Conservation (phyloP, 2,113 vertebrate genomes). For the Patagioenas fasciata region DNA sequence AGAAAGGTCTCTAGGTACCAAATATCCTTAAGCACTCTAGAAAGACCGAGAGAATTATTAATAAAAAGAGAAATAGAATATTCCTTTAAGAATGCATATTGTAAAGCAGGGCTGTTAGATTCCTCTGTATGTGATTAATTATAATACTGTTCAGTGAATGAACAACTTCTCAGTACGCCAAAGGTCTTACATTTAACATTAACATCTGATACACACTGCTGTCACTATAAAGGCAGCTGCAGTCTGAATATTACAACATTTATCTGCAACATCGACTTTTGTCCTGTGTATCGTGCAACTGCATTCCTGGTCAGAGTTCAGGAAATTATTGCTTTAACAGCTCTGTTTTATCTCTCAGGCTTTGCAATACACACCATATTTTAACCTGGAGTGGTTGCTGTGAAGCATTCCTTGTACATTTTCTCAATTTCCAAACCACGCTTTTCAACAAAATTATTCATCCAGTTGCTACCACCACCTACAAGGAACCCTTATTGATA, state of each 20-base stretch:
- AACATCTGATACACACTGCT: neutral
- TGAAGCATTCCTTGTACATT: conserved; percentile 56
- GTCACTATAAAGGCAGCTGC: neutral
- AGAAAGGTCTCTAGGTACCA: neutral
- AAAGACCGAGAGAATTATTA: neutral
- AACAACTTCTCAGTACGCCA: neutral
- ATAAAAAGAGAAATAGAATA: neutral
- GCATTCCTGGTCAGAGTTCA: neutral
- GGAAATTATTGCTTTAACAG: neutral
- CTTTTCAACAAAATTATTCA: conserved; percentile 68
- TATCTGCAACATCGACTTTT: neutral
- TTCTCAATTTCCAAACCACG: conserved; percentile 65
- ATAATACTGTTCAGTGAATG: neutral
- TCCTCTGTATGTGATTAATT: neutral
- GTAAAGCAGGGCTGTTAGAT: neutral
- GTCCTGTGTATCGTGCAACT: neutral
- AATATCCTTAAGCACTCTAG: neutral
- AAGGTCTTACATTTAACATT: neutral
- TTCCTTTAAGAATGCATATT: neutral
- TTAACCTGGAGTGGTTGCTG: conserved; percentile 54
- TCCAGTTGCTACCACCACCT: conserved; percentile 70
- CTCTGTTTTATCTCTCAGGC: neutral
- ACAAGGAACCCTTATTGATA: neutral
- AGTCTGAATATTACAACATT: neutral
- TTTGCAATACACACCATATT: conserved; percentile 63